Evolutionary conservation across 2,113 vertebrate species (phyloP), one percentile per base, ranked within the genome.

Genomic region (Equus przewalskii): DNA sequence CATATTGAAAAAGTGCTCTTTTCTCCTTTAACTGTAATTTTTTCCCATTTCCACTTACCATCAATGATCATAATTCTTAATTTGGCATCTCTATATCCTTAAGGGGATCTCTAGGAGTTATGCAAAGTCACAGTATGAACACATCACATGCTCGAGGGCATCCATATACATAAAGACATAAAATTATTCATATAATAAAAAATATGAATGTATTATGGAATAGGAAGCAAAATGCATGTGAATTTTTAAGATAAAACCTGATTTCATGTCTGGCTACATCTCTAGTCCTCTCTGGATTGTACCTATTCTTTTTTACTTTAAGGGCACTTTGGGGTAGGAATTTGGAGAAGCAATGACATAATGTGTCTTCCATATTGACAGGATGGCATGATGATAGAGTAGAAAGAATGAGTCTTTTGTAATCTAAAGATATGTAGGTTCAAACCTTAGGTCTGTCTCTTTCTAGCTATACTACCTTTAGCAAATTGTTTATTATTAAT

Each of bases 121-220:
- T 64, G 22, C 9, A 64, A 89, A 84, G 69, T 30, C 28, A 58
- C 30, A 62, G 11, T 36, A 21, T 93, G n/a, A 62, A 86, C 5
- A 58, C 19, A 36, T 75, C 60, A 69, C 8, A 58, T 14, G 24
- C 41, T 67, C 36, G 41, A 83, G 49, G 65, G 67, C 21, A 83
- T 46, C 4, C 8, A 49, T 79, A 65, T 80, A 75, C 15, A 49
- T 89, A 24, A 41, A 97, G 2, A 64, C 15, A 33, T 44, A 58
- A 79, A 81, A 30, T 46, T 85, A 93, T 41, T 80, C 81, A 13
- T 62, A 67, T 58, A 89, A 64, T 89, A 89, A 79, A 84, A 92
- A 90, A 58, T 85, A 64, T 49, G 33, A 65, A 73, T 93, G 22
- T 24, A 44, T 58, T 51, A 24, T 81, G 33, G 3, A 93, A 67